A percentile compares a stretch with the other conserved stretches of the same genome.
These are phyloP conservation scores for Condylostylus longicornis DNA, from an alignment of 1,140 invertebrate species.

Conservation along the genomic window DNA sequence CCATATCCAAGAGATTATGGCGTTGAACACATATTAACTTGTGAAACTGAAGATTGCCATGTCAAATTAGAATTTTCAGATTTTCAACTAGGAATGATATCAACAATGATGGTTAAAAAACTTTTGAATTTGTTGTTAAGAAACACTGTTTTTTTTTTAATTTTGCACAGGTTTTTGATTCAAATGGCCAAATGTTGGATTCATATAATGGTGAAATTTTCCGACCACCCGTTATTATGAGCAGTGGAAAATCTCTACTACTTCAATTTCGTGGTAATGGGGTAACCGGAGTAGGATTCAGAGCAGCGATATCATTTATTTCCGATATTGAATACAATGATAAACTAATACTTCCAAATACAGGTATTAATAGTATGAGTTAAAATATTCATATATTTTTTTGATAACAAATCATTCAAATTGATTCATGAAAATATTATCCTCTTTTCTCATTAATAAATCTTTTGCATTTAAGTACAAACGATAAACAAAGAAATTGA, in stretches of 20 bases:
- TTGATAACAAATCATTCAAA: neutral
- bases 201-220: constrained; percentile 51
- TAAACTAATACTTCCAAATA: constrained; percentile 40
- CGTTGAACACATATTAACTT: constrained; percentile 48
- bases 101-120: constrained; percentile 46
- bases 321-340: constrained; percentile 37
- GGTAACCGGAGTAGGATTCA: constrained; percentile 50
- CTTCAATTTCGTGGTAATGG: constrained; percentile 58
- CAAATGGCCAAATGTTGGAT: constrained; percentile 48
- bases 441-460: neutral
- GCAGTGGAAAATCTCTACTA: constrained; percentile 44
- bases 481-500: too few relatives aligned
- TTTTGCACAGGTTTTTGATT: constrained; percentile 46
- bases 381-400: neutral
- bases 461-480: too few relatives aligned
- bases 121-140: neutral
- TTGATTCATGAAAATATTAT: neutral
- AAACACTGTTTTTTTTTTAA: constrained; percentile 4
- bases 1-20: constrained; percentile 52
- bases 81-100: constrained; percentile 49
- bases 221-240: constrained; percentile 51
- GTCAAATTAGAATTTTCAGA: constrained; percentile 53
- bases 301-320: constrained; percentile 49
- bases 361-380: constrained; percentile 26
- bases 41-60: constrained; percentile 37